Conservation (phyloP, 1,140 invertebrate genomes). For the Dendroctonus valens region DNA sequence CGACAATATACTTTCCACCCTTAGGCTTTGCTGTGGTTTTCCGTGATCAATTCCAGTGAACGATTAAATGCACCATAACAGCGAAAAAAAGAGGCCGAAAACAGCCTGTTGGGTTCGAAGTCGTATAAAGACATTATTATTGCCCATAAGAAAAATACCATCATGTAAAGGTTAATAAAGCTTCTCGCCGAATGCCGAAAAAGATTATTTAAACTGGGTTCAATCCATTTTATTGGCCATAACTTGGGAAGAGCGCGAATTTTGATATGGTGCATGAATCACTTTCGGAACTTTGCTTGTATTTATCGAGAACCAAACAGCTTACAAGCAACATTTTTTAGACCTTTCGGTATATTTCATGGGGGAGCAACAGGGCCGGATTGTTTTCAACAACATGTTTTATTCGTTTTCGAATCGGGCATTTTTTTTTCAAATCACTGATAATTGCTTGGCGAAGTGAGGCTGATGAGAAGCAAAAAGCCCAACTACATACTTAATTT, state of each 20-base stretch:
- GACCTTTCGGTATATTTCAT: constrained; percentile 28
- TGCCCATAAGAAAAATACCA: constrained; percentile 30
- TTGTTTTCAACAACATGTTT: neutral
- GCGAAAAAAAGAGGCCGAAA: too few relatives aligned
- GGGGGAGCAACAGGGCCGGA: neutral
- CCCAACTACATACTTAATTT: too few relatives aligned
- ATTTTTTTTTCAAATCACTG: too few relatives aligned
- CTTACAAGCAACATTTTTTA: constrained; percentile 40
- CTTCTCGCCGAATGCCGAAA: constrained; percentile 30
- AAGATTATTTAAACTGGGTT: constrained; percentile 32
- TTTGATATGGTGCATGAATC: constrained; percentile 40
- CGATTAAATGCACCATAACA: too few relatives aligned
- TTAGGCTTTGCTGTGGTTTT: too few relatives aligned
- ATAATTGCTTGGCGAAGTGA: too few relatives aligned
- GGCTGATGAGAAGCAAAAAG: too few relatives aligned
- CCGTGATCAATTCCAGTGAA: too few relatives aligned
- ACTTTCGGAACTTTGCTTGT: constrained; percentile 37
- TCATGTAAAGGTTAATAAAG: constrained; percentile 31
- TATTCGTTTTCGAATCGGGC: too few relatives aligned
- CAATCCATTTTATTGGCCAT: constrained; percentile 31
- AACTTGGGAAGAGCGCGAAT: constrained; percentile 32
- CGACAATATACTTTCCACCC: too few relatives aligned
- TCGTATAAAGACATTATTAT: constrained; percentile 30
- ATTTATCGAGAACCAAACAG: constrained; percentile 41
- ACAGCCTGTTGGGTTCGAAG: neutral